Conservation (phyloP, 2,113 vertebrate genomes). For the Sus scrofa region T2T-Sscrofa CM000821.6:49635001-49635500, state of each 20-base stretch:
- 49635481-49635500: too few species aligned
- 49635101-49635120: background rate
- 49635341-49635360: background rate
- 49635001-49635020: background rate
- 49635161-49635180: too few species aligned
- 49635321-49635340: background rate
- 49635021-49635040: background rate
- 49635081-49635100: background rate
- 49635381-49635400: too few species aligned
- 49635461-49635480: too few species aligned
- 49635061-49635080: background rate
- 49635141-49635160: too few species aligned
- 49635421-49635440: background rate
- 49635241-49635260: too few species aligned
- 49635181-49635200: too few species aligned
- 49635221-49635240: too few species aligned
- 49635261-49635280: too few species aligned
- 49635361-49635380: background rate
- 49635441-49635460: background rate
- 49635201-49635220: too few species aligned
- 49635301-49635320: background rate
- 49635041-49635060: background rate
- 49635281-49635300: too few species aligned
- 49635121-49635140: too few species aligned
- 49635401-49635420: background rate